Evolutionary conservation across 2,888 invertebrate genomes (phyloP), one percentile per base, ranked within the genome.

Genomic region (Lepidochrysops patricia): DNA sequence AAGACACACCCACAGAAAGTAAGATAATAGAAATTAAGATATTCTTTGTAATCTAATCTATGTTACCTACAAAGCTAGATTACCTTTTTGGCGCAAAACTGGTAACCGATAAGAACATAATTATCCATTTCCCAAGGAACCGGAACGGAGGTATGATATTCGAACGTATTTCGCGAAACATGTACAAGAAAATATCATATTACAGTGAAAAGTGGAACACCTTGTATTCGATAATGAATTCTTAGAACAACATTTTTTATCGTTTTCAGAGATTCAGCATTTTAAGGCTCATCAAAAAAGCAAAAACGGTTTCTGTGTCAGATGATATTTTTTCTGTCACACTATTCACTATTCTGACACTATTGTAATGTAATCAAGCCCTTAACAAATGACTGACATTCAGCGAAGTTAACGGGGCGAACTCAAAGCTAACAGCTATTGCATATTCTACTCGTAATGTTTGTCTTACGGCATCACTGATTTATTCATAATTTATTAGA

Each of bases 401-500:
- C 19, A 43, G 3, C 19, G 43, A 19, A 43, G 43, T 43, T 43
- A 43, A 23, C 23, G 23, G 43, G 43, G 43, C 23, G 43, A 23
- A 23, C 43, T 43, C 43, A 23, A 43, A 43, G 19, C 43, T 43
- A 43, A 43, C 43, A 43, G 43, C 43, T 43, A 19, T 23, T 43
- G 71, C 68, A 71, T 72, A 75, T 75, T 74, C 71, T 72, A 76
- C 82, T 82, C 75, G 80, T 79, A 82, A 76, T 25, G 77, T 67
- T 70, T 66, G 66, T 63, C 59, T 84, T 80, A 79, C 82, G 73
- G 76, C 77, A 83, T 72, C 68, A 70, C 72, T 73, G 75, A 81
- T 68, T 81, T 82, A 84, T 84, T 83, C 82, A 76, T 77, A 78
- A 70, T 74, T 76, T 75, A 76, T n/a, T n/a, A n/a, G n/a, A 75